Percentiles rank a stretch among this genome's conserved stretches.
These are phyloP conservation scores for Cygnus olor DNA, from an alignment of 2,797 vertebrate genomes.

Conservation along the genomic window DNA sequence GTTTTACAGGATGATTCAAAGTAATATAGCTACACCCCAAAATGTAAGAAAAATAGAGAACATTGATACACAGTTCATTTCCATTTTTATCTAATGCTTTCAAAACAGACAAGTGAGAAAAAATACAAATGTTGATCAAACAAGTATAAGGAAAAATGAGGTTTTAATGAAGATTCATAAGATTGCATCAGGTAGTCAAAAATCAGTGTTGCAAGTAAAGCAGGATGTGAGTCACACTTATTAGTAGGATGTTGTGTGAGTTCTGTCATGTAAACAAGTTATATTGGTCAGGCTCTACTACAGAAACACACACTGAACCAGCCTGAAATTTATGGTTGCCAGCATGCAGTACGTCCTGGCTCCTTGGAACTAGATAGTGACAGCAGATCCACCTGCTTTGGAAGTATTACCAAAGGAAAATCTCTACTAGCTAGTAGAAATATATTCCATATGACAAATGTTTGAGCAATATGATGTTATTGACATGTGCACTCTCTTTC, in stretches of 20 bases:
- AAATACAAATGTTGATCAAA: background rate
- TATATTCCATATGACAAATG: background rate
- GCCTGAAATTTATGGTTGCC: background rate
- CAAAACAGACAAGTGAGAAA: background rate
- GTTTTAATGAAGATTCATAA: background rate
- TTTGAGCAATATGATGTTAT: background rate
- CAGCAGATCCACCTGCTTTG: background rate
- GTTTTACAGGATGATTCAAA: background rate
- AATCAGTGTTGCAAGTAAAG: background rate
- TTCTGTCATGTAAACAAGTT: background rate
- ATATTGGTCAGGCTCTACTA: background rate
- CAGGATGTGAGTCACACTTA: background rate
- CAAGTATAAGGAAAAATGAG: background rate
- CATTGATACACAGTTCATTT: background rate
- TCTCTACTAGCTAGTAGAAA: background rate
- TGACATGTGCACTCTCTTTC: background rate
- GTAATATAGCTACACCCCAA: background rate
- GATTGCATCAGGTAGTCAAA: background rate
- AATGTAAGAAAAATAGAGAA: background rate
- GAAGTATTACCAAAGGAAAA: background rate
- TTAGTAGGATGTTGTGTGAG: background rate
- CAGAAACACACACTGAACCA: background rate
- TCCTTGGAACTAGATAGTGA: background rate
- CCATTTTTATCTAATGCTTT: background rate
- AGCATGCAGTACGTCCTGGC: background rate